Evolutionary conservation across 2,113 vertebrate species (phyloP).

Genomic region (Megaleporinus macrocephalus): DNA sequence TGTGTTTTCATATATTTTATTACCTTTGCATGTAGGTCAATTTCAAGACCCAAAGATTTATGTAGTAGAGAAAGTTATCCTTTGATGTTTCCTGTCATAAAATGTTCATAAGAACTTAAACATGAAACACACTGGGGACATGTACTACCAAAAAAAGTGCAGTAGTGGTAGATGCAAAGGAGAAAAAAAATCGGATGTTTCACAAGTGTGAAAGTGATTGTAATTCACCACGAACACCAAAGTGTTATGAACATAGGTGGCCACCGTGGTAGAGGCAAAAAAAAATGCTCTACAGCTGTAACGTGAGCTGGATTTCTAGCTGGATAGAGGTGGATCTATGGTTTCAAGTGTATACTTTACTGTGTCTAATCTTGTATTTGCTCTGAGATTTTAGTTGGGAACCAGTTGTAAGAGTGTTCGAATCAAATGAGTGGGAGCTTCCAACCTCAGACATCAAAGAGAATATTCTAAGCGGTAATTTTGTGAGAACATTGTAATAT

Average conservation of each 20-base stretch:
- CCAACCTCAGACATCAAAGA: slow-evolving; percentile 6
- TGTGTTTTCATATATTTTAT: not conserved
- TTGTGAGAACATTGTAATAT: no score
- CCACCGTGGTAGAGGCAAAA: not conserved
- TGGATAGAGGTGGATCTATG: not conserved
- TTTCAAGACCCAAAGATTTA: not conserved
- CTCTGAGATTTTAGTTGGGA: slow-evolving; percentile 2
- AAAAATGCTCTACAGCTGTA: not conserved
- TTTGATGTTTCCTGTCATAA: not conserved
- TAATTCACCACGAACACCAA: not conserved
- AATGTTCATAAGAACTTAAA: not conserved
- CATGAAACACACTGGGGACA: not conserved
- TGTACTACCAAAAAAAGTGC: not conserved
- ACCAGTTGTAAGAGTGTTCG: not conserved
- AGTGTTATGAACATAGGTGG: not conserved
- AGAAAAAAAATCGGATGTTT: not conserved
- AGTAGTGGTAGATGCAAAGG: not conserved
- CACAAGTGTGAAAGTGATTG: not conserved
- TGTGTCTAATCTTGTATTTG: slow-evolving; percentile 17
- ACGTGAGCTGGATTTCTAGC: not conserved
- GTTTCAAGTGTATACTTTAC: not conserved
- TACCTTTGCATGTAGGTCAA: not conserved
- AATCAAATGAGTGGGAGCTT: not conserved
- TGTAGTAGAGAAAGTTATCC: not conserved
- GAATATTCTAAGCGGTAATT: no score